phyloP scores from a whole-genome alignment of 2,113 vertebrate species.

The Nicator chloris region DNA sequence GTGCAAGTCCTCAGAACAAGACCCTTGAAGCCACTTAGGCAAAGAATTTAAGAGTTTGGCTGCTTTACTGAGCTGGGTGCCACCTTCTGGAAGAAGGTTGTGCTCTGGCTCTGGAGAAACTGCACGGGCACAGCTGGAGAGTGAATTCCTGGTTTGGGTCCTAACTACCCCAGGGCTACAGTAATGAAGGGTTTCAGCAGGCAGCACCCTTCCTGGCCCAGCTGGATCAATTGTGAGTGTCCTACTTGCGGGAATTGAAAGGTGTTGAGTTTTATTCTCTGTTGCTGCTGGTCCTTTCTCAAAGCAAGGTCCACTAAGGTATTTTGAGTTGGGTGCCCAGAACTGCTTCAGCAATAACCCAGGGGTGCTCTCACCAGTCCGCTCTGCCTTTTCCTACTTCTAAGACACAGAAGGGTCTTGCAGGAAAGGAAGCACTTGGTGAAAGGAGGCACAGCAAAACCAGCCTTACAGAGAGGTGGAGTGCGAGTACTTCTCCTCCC shows the following conservation, averaged over 20 bases:
- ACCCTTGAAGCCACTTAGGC: not conserved
- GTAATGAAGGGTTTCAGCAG: not conserved
- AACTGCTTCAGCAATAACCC: not conserved
- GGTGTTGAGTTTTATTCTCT: not conserved
- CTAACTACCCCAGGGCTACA: not conserved
- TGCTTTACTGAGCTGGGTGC: not conserved
- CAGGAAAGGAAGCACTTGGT: not conserved
- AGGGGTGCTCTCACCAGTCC: not conserved
- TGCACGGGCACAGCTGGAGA: not conserved
- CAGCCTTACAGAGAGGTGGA: not conserved
- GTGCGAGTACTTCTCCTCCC: not conserved
- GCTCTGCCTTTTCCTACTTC: not conserved
- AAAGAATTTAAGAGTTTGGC: not conserved
- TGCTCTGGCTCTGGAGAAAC: not conserved
- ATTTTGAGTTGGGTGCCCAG: not conserved
- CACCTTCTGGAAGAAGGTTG: not conserved
- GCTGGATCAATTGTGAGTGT: not conserved
- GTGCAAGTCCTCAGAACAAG: not conserved
- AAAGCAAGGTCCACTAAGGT: not conserved
- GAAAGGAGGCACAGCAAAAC: not conserved
- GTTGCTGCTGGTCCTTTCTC: not conserved
- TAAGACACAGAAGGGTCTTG: not conserved
- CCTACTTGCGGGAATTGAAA: not conserved
- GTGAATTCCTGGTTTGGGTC: not conserved
- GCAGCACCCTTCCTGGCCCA: not conserved